Evolutionary conservation across 2,797 vertebrate genomes (phyloP).

Genomic region (Botia kubotai): DNA sequence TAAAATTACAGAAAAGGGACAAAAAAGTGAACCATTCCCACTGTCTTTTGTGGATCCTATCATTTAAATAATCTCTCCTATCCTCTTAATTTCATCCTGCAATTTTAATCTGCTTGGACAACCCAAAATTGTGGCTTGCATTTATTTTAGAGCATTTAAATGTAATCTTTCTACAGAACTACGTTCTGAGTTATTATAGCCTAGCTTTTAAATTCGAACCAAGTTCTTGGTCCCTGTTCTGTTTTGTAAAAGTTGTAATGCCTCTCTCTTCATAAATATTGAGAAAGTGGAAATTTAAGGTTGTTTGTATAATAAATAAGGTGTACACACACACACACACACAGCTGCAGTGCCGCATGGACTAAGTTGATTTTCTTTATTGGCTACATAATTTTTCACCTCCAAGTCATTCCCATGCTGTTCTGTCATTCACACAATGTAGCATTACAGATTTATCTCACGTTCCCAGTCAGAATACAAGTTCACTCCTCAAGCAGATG

Average conservation of each 20-base stretch:
- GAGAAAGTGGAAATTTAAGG: background rate
- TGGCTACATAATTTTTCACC: background rate
- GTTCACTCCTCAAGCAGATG: constrained; percentile 7
- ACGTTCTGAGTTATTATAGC: background rate
- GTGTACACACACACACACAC: background rate
- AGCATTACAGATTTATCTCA: background rate
- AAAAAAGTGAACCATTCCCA: no score
- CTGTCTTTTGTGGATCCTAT: no score
- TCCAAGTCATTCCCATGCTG: background rate
- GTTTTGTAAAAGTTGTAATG: background rate
- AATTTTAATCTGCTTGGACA: no score
- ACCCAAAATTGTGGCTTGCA: no score
- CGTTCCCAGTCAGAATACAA: constrained; percentile 7
- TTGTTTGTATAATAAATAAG: background rate
- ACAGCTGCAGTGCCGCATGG: background rate
- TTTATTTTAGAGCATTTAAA: no score
- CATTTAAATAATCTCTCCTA: no score
- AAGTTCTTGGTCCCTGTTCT: background rate
- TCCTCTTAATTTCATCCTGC: no score
- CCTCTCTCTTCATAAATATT: background rate
- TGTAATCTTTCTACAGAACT: no score
- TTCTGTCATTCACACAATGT: constrained; percentile 3
- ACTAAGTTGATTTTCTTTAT: background rate
- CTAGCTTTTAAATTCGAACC: background rate
- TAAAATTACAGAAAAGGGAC: no score